Conservation (phyloP, 2,888 invertebrate genomes). For the Eupeodes luniger region DNA sequence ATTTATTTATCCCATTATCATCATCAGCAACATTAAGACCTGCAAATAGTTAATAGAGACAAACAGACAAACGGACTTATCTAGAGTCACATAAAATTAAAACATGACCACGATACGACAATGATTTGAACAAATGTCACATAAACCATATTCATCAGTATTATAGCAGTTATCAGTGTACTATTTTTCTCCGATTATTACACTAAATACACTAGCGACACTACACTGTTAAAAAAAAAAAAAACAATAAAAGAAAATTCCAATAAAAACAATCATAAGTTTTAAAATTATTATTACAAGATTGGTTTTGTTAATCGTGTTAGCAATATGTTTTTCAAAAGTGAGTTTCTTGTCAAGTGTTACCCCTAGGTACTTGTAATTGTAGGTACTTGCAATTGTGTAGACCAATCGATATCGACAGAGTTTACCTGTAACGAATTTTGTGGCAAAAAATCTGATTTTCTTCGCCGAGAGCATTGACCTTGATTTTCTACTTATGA, state of each 20-base stretch:
- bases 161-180: constrained; percentile 54
- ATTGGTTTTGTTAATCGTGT: no score
- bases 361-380: no score
- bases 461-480: no score
- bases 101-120: constrained; percentile 60
- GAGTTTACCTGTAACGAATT: no score
- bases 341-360: no score
- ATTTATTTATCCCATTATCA: constrained; percentile 56
- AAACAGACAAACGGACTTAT: constrained; percentile 8
- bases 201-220: background rate
- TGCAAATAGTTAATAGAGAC: background rate
- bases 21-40: background rate
- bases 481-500: no score
- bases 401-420: no score
- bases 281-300: background rate
- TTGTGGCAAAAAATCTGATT: no score
- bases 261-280: background rate
- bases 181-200: constrained; percentile 45
- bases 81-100: constrained; percentile 61
- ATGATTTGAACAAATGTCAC: constrained; percentile 60
- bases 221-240: constrained; percentile 7
- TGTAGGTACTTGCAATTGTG: no score
- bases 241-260: background rate
- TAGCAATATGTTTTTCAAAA: no score
- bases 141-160: constrained; percentile 52